Conservation (phyloP, 2,797 vertebrate genomes). For the Oophaga sylvatica region DNA sequence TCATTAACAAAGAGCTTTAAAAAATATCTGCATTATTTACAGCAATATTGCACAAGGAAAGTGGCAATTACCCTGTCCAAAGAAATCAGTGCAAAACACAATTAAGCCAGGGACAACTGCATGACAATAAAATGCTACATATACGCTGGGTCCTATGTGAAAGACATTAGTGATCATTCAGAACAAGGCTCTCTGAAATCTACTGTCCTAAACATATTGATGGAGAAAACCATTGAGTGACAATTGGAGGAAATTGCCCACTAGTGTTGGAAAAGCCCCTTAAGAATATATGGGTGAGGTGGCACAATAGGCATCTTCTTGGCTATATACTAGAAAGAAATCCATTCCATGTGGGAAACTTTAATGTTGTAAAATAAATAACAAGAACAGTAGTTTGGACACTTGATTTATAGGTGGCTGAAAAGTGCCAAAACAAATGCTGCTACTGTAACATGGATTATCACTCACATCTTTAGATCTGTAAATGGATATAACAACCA, state of each 20-base stretch:
- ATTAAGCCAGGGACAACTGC: conserved; percentile 80
- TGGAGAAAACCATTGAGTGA: conserved; percentile 1
- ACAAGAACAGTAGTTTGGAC: too few relatives aligned
- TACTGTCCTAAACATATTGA: conserved; percentile 19
- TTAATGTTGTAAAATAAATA: neutral
- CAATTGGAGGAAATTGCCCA: neutral
- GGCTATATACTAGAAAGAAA: neutral
- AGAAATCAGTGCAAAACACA: conserved; percentile 86
- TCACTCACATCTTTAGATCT: neutral
- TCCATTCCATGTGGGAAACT: neutral
- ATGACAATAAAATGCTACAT: conserved; percentile 85
- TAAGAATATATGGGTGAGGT: neutral
- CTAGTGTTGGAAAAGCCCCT: conserved; percentile 7
- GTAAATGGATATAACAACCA: neutral
- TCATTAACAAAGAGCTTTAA: conserved; percentile 74
- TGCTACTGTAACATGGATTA: neutral
- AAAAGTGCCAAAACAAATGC: neutral
- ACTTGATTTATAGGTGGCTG: neutral
- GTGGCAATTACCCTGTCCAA: conserved; percentile 87
- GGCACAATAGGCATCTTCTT: neutral
- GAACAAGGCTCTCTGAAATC: conserved; percentile 62
- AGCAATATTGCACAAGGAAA: conserved; percentile 90
- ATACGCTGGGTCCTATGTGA: conserved; percentile 83
- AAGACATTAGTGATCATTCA: conserved; percentile 72
- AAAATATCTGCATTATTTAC: conserved; percentile 81